Base-by-base conservation (phyloP, 2,113 vertebrate genomes). In the Gavia stellata region DNA sequence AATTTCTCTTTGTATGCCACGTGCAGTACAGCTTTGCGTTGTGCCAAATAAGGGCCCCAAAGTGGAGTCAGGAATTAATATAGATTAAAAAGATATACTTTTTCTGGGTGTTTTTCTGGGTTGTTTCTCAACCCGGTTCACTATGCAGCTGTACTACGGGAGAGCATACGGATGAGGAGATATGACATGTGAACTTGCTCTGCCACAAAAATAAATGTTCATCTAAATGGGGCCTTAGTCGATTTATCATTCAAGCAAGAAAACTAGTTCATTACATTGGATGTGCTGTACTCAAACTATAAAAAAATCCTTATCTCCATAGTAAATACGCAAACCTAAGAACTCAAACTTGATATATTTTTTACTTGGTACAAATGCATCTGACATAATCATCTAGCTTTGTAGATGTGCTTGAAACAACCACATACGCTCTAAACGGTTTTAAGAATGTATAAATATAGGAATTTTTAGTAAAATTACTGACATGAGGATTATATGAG, bases 191-290 rank as follows among this genome's bases (percentile, higher is more conserved):
- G 77, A 96, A 72, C 52, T 84, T 21, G 3, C 31, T 70, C 55
- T 92, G 78, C 47, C 84, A 91, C 84, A 81, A 91, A 96, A 94
- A 94, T 67, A 95, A 90, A 56, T 5, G 13, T 21, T 92, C 70
- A 45, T 5, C 70, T 87, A 85, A 91, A 58, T 29, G 45, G 12
- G 23, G 17, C 31, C 55, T 79, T 67, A 56, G 86, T 78, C 8
- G 3, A 65, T 82, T 85, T 79, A 82, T 79, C 89, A 72, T 87
- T 82, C 81, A 90, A 61, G 81, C 49, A 96, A 91, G 66, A 45
- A 85, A 95, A 95, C 26, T 84, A 68, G 49, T 53, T 87, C 58
- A 79, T 65, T 85, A 52, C 28, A 47, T 29, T 42, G 53, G 56
- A 72, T 87, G 34, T 68, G 78, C 44, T 87, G 59, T 67, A 75